Percentiles rank a stretch among this genome's conserved stretches.
phyloP scores from a whole-genome alignment of 1,140 invertebrate genomes.

The Varroa destructor region DNA sequence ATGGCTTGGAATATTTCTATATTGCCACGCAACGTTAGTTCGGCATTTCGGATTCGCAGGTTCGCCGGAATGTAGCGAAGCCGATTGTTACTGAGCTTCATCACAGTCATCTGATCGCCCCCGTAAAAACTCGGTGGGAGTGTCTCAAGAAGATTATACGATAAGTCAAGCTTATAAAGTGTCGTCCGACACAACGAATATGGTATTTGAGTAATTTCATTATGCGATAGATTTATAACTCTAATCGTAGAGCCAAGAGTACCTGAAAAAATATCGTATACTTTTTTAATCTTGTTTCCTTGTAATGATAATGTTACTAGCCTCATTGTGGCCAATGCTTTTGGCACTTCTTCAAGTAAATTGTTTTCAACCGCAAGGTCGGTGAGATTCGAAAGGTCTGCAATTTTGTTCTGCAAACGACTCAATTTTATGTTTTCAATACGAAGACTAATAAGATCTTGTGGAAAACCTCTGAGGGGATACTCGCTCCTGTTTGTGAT shows the following conservation, averaged over 20 bases:
- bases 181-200: conserved; percentile 1
- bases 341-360: neutral
- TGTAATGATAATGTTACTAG: neutral
- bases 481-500: neutral
- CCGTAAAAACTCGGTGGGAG: neutral
- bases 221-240: neutral
- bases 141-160: neutral
- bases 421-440: neutral
- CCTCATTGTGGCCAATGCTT: neutral
- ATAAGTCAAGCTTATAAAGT: conserved; percentile 1
- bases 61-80: neutral
- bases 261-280: conserved; percentile 9
- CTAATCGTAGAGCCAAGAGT: conserved; percentile 10
- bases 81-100: neutral
- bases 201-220: neutral
- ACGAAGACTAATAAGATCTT: neutral
- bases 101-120: neutral
- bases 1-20: no score
- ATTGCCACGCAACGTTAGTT: no score
- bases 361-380: conserved; percentile 1
- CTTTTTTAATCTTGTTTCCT: neutral
- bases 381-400: neutral
- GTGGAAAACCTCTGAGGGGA: neutral
- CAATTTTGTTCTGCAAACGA: neutral
- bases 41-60: no score